A percentile compares a stretch with the other conserved stretches of the same genome.
Conservation (phyloP, 2,888 invertebrate species). For the Caenorhabditis zanzibari region DNA sequence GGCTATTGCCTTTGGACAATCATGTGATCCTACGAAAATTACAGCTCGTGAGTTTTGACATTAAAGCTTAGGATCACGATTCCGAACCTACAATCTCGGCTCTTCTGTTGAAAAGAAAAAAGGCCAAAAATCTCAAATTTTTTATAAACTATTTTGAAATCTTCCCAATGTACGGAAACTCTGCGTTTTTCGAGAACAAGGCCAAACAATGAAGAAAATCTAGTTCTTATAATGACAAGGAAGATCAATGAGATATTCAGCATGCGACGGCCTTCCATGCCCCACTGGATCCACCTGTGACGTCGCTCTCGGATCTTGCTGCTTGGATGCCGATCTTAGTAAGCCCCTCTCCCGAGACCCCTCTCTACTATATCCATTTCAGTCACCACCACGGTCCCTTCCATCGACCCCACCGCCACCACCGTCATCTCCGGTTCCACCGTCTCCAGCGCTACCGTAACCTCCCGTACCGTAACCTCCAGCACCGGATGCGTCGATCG, state of each 20-base stretch:
- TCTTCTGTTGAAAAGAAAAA: neutral
- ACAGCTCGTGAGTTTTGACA: slow-evolving; percentile 30
- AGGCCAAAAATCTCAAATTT: neutral
- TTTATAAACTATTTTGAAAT: too few species aligned
- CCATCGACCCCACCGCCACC: slow-evolving; percentile 10
- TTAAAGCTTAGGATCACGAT: neutral
- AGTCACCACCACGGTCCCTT: slow-evolving; percentile 18
- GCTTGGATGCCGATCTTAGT: slow-evolving; percentile 41
- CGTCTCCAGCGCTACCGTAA: slow-evolving; percentile 36
- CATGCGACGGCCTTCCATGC: slow-evolving; percentile 34
- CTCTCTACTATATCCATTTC: neutral
- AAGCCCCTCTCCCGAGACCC: neutral
- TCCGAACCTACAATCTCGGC: neutral
- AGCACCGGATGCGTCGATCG: slow-evolving; percentile 53
- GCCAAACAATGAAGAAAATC: too few species aligned
- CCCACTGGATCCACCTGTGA: slow-evolving; percentile 43
- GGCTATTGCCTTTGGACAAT: slow-evolving; percentile 39
- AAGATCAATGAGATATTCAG: slow-evolving; percentile 34
- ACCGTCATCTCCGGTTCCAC: slow-evolving; percentile 13
- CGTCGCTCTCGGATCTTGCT: slow-evolving; percentile 12
- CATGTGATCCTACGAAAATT: slow-evolving; percentile 19
- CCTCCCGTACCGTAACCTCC: slow-evolving; percentile 21
- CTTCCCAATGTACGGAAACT: too few species aligned
- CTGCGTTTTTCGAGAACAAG: too few species aligned
- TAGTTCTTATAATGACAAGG: too few species aligned